A percentile compares a stretch with the other conserved stretches of the same genome.
Conservation (phyloP, 2,888 invertebrate species). For the Drosophila aldrichi region DNA sequence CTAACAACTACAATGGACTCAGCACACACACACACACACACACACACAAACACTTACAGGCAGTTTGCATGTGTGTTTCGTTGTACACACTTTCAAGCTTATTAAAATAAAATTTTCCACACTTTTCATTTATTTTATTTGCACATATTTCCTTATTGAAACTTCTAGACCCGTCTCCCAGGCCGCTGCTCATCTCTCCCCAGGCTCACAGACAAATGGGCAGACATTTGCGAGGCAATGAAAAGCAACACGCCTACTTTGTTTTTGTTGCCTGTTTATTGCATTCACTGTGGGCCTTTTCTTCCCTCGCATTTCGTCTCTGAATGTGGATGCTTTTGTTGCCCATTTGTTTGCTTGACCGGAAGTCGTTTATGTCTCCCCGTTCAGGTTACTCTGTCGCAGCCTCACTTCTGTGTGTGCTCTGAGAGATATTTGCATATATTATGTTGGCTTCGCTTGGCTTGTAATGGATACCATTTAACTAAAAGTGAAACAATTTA, state of each 20-base stretch:
- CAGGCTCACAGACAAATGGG: conserved; percentile 40
- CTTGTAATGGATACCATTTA: conserved; percentile 15
- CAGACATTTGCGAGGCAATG: conserved; percentile 53
- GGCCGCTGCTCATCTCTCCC: not conserved
- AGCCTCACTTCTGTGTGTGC: not conserved
- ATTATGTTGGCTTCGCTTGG: conserved; percentile 12
- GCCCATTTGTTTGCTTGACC: conserved; percentile 67
- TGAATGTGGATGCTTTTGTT: conserved; percentile 36
- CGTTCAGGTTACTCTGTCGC: conserved; percentile 2
- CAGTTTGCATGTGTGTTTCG: conserved; percentile 20
- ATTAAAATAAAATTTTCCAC: conserved; percentile 64
- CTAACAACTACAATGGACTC: conserved; percentile 37
- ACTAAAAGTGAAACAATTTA: conserved; percentile 13
- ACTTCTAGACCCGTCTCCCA: conserved; percentile 43
- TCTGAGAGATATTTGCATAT: not conserved
- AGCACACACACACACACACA: conserved; percentile 15
- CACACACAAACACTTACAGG: not conserved
- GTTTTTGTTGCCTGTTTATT: conserved; percentile 47
- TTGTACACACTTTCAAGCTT: conserved; percentile 53
- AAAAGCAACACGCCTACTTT: conserved; percentile 24
- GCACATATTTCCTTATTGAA: conserved; percentile 69
- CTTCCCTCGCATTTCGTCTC: conserved; percentile 8
- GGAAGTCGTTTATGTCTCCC: conserved; percentile 53
- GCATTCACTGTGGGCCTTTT: conserved; percentile 33
- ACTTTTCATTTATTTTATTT: conserved; percentile 69